A percentile compares a stretch with the other conserved stretches of the same genome.
These are phyloP conservation scores for Turnix velox DNA, from an alignment of 2,113 vertebrate genomes.

Conservation along the genomic window DNA sequence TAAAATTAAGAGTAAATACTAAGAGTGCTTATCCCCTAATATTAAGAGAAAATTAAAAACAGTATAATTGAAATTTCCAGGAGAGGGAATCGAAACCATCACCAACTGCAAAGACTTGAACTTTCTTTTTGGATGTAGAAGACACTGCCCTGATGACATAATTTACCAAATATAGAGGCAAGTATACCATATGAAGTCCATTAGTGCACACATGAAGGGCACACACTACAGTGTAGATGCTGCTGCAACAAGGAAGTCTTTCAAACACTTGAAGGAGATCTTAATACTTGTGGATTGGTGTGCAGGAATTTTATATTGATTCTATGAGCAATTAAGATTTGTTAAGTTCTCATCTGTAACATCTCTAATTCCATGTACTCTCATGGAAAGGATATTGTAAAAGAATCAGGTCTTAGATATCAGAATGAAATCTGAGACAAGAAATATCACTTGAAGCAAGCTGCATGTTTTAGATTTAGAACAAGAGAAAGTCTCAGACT, in stretches of 20 bases:
- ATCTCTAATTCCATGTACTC: background rate
- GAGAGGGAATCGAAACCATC: fast-evolving
- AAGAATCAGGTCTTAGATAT: background rate
- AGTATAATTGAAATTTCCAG: background rate
- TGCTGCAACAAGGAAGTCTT: background rate
- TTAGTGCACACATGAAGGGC: fast-evolving
- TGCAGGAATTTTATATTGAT: background rate
- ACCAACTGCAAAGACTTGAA: background rate
- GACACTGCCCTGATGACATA: background rate
- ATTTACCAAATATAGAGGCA: background rate
- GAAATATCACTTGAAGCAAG: background rate
- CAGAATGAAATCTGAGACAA: background rate
- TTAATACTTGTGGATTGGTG: background rate
- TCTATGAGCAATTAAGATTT: background rate
- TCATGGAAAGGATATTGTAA: background rate
- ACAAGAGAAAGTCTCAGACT: background rate
- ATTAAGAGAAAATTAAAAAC: background rate
- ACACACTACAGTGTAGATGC: fast-evolving
- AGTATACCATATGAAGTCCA: background rate
- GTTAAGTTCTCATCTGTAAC: background rate
- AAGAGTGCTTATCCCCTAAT: background rate
- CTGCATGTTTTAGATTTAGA: background rate
- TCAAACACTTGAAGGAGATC: background rate
- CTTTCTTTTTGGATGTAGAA: background rate
- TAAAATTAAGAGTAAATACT: background rate